Percentiles rank a stretch among this genome's conserved stretches.
Conservation (phyloP, 2,888 invertebrate genomes). For the Coelogynopora nodosa region DNA sequence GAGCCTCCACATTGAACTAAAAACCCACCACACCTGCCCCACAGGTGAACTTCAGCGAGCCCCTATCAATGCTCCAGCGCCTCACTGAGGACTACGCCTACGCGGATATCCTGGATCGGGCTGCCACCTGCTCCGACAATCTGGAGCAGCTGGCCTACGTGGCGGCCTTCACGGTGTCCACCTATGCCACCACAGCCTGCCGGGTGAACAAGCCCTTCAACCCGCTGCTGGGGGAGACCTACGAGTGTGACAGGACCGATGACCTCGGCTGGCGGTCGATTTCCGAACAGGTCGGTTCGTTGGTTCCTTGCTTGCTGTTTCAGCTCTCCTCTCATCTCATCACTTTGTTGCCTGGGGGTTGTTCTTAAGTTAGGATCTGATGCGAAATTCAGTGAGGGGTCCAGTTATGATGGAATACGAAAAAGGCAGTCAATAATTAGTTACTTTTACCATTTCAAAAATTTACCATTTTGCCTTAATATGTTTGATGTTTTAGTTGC, state of each 20-base stretch:
- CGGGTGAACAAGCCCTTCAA: slow-evolving; percentile 95
- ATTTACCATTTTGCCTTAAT: too few species aligned
- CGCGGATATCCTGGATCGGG: slow-evolving; percentile 79
- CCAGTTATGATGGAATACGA: too few species aligned
- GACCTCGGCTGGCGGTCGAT: slow-evolving; percentile 94
- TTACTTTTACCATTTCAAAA: too few species aligned
- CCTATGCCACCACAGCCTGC: slow-evolving; percentile 63
- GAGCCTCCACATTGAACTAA: too few species aligned
- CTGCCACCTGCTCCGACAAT: slow-evolving; percentile 73
- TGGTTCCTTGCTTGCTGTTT: background rate
- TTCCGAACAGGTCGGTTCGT: slow-evolving; percentile 75
- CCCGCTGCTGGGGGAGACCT: slow-evolving; percentile 91
- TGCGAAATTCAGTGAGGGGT: too few species aligned
- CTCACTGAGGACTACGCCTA: slow-evolving; percentile 97
- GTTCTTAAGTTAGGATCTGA: too few species aligned
- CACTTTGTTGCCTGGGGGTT: too few species aligned
- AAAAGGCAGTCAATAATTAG: too few species aligned
- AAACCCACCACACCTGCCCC: too few species aligned
- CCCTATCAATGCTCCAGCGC: slow-evolving; percentile 93
- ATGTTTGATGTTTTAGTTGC: too few species aligned
- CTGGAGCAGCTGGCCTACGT: slow-evolving; percentile 89
- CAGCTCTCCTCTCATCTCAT: too few species aligned
- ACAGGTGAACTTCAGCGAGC: slow-evolving; percentile 91
- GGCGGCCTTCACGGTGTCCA: slow-evolving; percentile 83
- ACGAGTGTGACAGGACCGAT: slow-evolving; percentile 86